Evolutionary conservation across 2,797 vertebrate species (phyloP), one percentile per base, ranked within the genome.

Genomic region (Karalla daura): DNA sequence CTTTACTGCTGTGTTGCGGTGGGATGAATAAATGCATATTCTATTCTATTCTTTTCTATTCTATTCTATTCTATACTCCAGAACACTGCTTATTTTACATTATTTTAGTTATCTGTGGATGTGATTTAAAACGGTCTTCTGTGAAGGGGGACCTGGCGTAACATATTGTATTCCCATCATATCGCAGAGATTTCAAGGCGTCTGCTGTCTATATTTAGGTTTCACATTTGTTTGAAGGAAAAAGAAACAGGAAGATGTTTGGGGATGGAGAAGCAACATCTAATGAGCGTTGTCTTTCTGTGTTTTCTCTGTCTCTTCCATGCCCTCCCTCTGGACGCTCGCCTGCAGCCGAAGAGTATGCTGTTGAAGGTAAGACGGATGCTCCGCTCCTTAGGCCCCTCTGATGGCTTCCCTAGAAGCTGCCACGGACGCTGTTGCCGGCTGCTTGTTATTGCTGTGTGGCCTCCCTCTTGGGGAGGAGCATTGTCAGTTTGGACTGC

Each of bases 401-500:
- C 56, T 70, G 76, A 80, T 40, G 80, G 78, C 83, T 83, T 65
- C 44, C 58, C 24, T 63, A 65, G 30, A 74, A 49, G 78, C 75
- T 76, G 73, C 83, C 59, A 74, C 62, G 83, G 86, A 81, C 78
- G 84, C 74, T 45, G 81, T 85, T 71, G 77, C 72, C 68, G 77
- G 87, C 76, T 74, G 82, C 84, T 72, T 81, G 61, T 74, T 69
- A 72, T 78, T 70, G 70, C 78, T 77, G 33, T 80, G 5, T 79
- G 78, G 43, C 70, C 84, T 92, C 84, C 80, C 56, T 89, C 40
- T n/a, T 62, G 67, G 49, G 45, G 86, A 85, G 87, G 88, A 73
- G 87, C 90, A 90, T 93, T 92, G 89, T 93, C 90, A 87, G 89
- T 85, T 92, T 94, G 93, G 93, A 94, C 93, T 94, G 93, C 92